A percentile compares a stretch with the other conserved stretches of the same genome.
phyloP scores from a whole-genome alignment of 2,888 invertebrate species.

The Cryptocheilus praepositus region DNA sequence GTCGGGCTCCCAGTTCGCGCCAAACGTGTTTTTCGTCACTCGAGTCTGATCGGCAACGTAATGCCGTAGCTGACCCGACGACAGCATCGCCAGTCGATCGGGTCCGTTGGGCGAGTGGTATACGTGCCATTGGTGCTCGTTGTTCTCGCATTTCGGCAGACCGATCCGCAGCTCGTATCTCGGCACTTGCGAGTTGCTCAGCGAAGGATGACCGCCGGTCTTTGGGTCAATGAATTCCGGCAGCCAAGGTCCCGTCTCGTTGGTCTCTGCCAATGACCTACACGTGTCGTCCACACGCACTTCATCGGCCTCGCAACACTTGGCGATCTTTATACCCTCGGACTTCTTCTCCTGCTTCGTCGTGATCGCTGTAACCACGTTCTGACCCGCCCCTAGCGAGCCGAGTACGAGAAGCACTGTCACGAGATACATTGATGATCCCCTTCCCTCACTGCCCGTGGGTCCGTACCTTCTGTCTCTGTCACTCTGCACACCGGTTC shows the following conservation, averaged over 20 bases:
- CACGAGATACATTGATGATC: constrained; percentile 38
- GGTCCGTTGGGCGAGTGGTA: constrained; percentile 62
- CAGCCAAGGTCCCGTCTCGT: constrained; percentile 64
- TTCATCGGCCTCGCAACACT: constrained; percentile 87
- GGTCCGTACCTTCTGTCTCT: background rate
- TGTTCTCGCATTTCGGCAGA: constrained; percentile 61
- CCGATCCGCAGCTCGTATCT: constrained; percentile 48
- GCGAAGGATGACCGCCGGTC: constrained; percentile 11
- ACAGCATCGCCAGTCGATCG: constrained; percentile 76
- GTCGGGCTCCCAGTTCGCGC: constrained; percentile 64
- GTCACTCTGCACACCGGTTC: background rate
- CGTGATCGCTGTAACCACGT: constrained; percentile 18
- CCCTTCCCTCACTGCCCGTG: no score
- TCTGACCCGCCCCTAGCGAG: constrained; percentile 24
- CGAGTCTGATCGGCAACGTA: constrained; percentile 77
- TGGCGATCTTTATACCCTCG: constrained; percentile 80
- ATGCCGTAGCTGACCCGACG: constrained; percentile 85
- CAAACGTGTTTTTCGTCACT: constrained; percentile 54
- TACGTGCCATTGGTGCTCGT: constrained; percentile 69
- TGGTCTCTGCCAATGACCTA: constrained; percentile 77
- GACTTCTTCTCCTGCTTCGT: constrained; percentile 24
- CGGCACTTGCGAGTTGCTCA: constrained; percentile 9
- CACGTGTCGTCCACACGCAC: constrained; percentile 83
- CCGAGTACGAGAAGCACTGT: constrained; percentile 35
- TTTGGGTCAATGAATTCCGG: constrained; percentile 60